Base-by-base conservation (phyloP, 2,113 vertebrate species). In the Tragelaphus imberbis region DNA sequence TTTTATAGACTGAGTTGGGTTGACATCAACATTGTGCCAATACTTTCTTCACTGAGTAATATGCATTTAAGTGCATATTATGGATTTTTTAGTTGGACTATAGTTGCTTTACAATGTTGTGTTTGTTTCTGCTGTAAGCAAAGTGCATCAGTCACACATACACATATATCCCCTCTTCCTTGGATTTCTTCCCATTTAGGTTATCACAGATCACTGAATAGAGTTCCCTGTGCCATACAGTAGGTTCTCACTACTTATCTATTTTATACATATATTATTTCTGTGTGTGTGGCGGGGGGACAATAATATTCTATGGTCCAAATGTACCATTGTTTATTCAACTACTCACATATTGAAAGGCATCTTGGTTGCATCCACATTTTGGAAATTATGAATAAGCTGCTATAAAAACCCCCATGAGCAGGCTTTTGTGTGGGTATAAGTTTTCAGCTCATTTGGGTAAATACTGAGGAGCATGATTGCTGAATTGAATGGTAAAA, bases 251-350 rank as follows among this genome's bases (percentile, higher is more conserved):
- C 23, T 77, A 77, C 6, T 14, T 77, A 44, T 44, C 71, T 44
- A 44, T 77, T 44, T 14, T 77, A 77, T 77, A 77, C 5, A 27
- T 44, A 4, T 44, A 27, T 77, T 75, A 44, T 75, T 40, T 44
- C 3, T 75, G 12, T 77, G 36, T 6, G 21, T 12, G n/a, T 5
- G 65, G 0, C 15, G 1, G 17, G 33, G 4, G 17, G 23, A 44
- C 71, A 77, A 14, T 44, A 77, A 44, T 77, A 77, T 14, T 77
- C 8, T 71, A 27, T 27, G 36, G 71, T 77, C 36, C 3, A 6
- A 36, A 27, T 7, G 36, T 44, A 44, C 36, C 71, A 77, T 1
- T 77, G 23, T 75, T 75, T 75, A 23, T 75, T 14, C 44, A 77
- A 44, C 36, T 13, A 44, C n/a, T 71, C 68, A 40, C 68, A 71